Evolutionary conservation across 2,888 invertebrate genomes (phyloP).

Genomic region (Lasioglossum marginatum): DNA sequence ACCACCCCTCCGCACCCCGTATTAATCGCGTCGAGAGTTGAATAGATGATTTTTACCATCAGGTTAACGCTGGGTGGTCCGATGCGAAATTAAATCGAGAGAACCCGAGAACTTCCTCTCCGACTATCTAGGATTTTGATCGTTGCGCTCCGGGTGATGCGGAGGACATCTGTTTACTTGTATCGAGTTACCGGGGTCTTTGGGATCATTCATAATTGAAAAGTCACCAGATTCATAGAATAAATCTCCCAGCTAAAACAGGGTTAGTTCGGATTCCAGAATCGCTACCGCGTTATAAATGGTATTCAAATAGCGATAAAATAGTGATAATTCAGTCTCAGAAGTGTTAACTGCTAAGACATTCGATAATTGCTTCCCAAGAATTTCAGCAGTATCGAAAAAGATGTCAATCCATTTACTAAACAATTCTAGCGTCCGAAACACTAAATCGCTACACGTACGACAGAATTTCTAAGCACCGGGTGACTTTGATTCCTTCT

Average conservation of each 20-base stretch:
- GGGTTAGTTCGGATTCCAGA: background rate
- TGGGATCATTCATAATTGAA: too few relatives aligned
- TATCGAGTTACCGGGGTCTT: slow-evolving; percentile 34
- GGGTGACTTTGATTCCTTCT: background rate
- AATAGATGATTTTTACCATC: slow-evolving; percentile 37
- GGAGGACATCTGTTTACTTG: slow-evolving; percentile 45
- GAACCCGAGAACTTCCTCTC: slow-evolving; percentile 34
- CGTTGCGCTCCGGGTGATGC: slow-evolving; percentile 27
- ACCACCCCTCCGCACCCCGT: slow-evolving; percentile 26
- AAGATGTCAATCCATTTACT: background rate
- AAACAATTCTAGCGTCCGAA: background rate
- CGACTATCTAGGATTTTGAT: slow-evolving; percentile 64
- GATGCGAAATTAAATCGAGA: slow-evolving; percentile 61
- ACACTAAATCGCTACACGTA: background rate
- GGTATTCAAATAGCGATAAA: too few relatives aligned
- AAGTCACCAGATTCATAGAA: background rate
- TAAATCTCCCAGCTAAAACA: background rate
- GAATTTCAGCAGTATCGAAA: background rate
- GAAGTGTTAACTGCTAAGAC: background rate
- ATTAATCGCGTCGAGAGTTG: slow-evolving; percentile 39
- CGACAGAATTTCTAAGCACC: background rate
- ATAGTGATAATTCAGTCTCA: background rate
- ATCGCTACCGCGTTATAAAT: background rate
- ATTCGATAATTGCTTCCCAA: too few relatives aligned
- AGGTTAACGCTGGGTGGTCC: slow-evolving; percentile 60